Evolutionary conservation across 2,797 vertebrate genomes (phyloP).

Genomic region (Macropodus opercularis): DNA sequence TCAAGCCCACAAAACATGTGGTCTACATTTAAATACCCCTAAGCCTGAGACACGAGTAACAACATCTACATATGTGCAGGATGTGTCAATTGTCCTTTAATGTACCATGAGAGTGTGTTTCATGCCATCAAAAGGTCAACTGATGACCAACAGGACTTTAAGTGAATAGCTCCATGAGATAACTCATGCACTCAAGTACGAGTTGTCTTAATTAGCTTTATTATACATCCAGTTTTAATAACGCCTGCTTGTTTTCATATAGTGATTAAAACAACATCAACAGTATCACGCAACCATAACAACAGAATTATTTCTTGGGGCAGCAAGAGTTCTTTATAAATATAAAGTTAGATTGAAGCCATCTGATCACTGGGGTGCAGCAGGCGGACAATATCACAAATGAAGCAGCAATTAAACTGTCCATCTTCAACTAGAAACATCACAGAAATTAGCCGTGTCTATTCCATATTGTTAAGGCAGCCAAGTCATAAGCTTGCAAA

Average conservation of each 20-base stretch:
- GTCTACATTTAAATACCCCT: no score
- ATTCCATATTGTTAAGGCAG: constrained; percentile 41
- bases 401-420: constrained; percentile 54
- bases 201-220: constrained; percentile 42
- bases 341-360: constrained; percentile 30
- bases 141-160: constrained; percentile 25
- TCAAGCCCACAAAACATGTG: no score
- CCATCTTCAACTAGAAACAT: constrained; percentile 39
- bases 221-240: constrained; percentile 40
- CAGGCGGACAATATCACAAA: constrained; percentile 41
- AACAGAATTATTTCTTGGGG: constrained; percentile 27
- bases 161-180: constrained; percentile 12
- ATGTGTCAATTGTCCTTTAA: no score
- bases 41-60: no score
- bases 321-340: constrained; percentile 31
- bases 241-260: constrained; percentile 40
- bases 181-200: constrained; percentile 24
- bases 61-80: no score
- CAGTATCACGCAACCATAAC: constrained; percentile 14
- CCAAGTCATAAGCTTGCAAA: constrained; percentile 52
- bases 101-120: no score
- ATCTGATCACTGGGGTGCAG: constrained; percentile 32
- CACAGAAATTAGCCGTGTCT: constrained; percentile 40
- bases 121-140: no score
- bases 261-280: constrained; percentile 37